phyloP scores from a whole-genome alignment of 1,140 invertebrate species.

The Chionoecetes opilio region DNA sequence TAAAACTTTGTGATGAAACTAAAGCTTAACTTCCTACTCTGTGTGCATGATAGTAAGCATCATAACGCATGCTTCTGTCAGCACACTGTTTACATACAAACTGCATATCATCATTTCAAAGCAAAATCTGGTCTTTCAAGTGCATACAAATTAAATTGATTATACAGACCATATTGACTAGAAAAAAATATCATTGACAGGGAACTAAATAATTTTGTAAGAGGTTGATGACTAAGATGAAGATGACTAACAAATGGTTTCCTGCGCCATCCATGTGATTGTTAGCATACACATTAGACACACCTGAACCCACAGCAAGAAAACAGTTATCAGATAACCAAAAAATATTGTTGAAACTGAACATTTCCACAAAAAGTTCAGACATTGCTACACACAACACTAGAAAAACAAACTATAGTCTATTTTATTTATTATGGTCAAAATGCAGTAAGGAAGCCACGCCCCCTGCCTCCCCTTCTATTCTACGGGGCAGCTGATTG shows the following conservation, averaged over 20 bases:
- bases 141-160: background rate
- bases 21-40: no score
- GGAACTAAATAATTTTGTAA: background rate
- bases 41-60: no score
- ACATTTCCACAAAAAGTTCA: background rate
- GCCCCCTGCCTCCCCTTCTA: no score
- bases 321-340: background rate
- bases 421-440: no score
- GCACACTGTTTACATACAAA: background rate
- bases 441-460: no score
- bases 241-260: background rate
- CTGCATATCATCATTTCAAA: background rate
- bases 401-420: background rate
- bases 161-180: background rate
- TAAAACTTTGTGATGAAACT: no score
- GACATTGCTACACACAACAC: background rate
- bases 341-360: background rate
- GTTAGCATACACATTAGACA: background rate
- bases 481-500: no score
- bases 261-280: background rate
- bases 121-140: background rate
- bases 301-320: background rate
- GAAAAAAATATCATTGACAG: background rate
- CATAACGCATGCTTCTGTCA: background rate
- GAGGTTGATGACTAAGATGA: no score